These are phyloP conservation scores for Mus spretus DNA, from an alignment of 2,797 vertebrate species.

Conservation along the genomic window DNA sequence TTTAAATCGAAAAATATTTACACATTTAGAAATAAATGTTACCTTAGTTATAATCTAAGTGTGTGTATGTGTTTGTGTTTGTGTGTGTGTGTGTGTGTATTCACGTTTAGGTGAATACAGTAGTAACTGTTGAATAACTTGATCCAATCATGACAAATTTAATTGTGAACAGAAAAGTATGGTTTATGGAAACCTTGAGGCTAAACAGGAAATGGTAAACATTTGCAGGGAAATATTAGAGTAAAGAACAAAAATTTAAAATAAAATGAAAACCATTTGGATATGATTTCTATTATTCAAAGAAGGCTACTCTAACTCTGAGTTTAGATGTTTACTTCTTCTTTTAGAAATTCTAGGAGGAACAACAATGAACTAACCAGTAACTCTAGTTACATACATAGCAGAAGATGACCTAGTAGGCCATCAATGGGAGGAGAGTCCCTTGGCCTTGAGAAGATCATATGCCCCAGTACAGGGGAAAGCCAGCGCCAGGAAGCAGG, in stretches of 20 bases:
- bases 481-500: no score
- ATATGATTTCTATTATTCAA: not conserved
- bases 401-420: no score
- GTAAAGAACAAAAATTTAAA: not conserved
- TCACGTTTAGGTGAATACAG: constrained; percentile 25
- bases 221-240: not conserved
- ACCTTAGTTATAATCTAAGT: not conserved
- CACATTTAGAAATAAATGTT: constrained; percentile 5
- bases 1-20: constrained; percentile 9
- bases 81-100: not conserved
- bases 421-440: no score
- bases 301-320: constrained; percentile 41
- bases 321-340: not conserved
- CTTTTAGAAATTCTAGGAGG: not conserved
- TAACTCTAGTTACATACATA: no score
- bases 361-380: no score
- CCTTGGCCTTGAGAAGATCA: no score
- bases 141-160: constrained; percentile 32
- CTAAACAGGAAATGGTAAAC: constrained; percentile 52
- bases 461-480: no score
- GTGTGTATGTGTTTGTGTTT: constrained; percentile 10
- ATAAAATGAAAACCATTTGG: not conserved
- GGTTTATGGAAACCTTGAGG: not conserved
- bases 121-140: constrained; percentile 1
- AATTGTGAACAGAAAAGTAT: not conserved